Conservation (phyloP, 1,140 invertebrate genomes). For the Propsilocerus akamusi region DNA sequence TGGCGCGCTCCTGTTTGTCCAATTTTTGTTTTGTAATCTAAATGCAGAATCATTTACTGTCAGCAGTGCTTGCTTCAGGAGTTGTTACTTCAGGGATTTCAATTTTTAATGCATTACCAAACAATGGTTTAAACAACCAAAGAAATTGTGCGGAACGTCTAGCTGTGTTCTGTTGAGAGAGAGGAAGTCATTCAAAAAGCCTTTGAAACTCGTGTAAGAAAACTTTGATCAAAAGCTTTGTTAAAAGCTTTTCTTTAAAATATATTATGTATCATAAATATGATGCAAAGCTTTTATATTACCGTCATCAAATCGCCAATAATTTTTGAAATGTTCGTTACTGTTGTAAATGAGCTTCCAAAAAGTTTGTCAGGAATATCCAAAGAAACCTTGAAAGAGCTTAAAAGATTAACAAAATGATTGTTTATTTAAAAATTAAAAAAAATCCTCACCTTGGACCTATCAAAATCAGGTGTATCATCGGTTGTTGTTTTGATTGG, state of each 20-base stretch:
- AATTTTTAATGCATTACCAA: constrained; percentile 41
- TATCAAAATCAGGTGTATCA: constrained; percentile 46
- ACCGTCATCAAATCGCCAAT: constrained; percentile 49
- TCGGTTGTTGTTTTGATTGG: constrained; percentile 30
- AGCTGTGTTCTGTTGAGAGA: constrained; percentile 36
- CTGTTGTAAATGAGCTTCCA: constrained; percentile 44
- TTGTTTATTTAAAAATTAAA: no score
- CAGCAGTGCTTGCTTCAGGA: constrained; percentile 27
- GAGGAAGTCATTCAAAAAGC: constrained; percentile 13
- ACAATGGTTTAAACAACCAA: constrained; percentile 42
- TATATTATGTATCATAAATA: constrained; percentile 1
- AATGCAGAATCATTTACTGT: no score
- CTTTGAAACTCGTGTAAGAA: neutral
- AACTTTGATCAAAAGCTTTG: neutral
- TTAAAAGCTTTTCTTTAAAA: neutral
- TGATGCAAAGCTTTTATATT: constrained; percentile 13
- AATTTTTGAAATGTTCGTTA: constrained; percentile 47
- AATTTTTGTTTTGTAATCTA: no score
- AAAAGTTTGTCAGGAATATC: constrained; percentile 46
- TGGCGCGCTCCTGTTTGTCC: no score
- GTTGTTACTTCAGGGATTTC: constrained; percentile 37
- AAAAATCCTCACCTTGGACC: constrained; percentile 36
- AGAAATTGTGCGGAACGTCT: constrained; percentile 40
- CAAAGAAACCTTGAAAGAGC: constrained; percentile 23
- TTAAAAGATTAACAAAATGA: neutral